Evolutionary conservation across 2,113 vertebrate genomes (phyloP).

Genomic region (Pao palembangensis): DNA sequence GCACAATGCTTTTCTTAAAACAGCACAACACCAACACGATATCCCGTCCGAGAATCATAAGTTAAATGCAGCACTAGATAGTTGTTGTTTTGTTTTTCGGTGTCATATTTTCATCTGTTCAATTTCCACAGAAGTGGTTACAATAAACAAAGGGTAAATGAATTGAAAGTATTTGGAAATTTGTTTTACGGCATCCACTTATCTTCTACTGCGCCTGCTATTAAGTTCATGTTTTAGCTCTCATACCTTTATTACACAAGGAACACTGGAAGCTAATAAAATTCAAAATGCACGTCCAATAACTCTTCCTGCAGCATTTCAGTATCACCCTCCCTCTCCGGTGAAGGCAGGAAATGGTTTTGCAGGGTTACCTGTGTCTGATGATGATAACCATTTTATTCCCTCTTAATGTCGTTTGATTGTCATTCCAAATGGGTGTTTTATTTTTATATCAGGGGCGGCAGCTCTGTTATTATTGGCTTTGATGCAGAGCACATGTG

Average conservation of each 20-base stretch:
- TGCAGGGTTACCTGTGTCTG: constrained; percentile 9
- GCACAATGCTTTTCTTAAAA: too few species aligned
- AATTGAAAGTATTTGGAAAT: too few species aligned
- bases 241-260: neutral
- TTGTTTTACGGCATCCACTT: neutral
- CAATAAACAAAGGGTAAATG: too few species aligned
- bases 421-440: too few species aligned
- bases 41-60: too few species aligned
- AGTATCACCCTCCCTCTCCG: constrained; percentile 38
- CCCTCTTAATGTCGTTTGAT: neutral
- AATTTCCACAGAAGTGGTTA: too few species aligned
- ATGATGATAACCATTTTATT: constrained; percentile 12
- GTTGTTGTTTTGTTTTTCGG: too few species aligned
- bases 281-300: constrained; percentile 31
- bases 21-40: too few species aligned
- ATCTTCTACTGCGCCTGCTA: neutral
- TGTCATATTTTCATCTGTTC: too few species aligned
- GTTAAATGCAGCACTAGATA: too few species aligned
- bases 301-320: constrained; percentile 20
- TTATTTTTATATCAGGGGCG: neutral
- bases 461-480: constrained; percentile 6
- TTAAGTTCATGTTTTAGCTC: neutral
- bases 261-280: constrained; percentile 11
- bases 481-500: neutral
- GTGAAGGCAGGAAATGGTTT: constrained; percentile 52